Evolutionary conservation across 2,888 invertebrate genomes (phyloP), one percentile per base, ranked within the genome.

Genomic region (Platypus cylindrus): DNA sequence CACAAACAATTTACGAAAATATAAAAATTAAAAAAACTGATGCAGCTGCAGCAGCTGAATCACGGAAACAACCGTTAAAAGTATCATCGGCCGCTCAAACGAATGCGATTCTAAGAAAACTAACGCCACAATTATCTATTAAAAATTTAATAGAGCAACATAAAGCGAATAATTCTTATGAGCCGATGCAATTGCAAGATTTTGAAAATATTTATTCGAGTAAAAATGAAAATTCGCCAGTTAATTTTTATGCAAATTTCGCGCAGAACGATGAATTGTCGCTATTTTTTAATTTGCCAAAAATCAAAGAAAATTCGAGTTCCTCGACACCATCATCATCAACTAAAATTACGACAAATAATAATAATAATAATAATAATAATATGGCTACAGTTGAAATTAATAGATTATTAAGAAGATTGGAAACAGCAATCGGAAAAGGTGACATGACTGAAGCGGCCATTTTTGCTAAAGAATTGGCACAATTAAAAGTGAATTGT

Each of bases 361-460:
- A 34, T 5, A 28, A n/a, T 7, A 13, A 12, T 13, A 30, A 17
- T 20, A 28, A 20, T 17, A 37, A 35, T n/a, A 28, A 29, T 24
- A 65, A 64, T 43, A 67, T 68, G 48, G 71, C 71, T 50, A 73
- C 73, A 2, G 54, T 73, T 43, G 72, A 73, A 37, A 68, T 75
- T 32, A 74, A 72, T 55, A 44, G 54, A 36, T 59, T 82, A 44
- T 65, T 85, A 46, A 70, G 71, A 54, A 70, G 78, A 56, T 63
- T 87, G 34, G 85, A 86, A 59, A 69, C 70, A 35, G 79, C 85
- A 2, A 86, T 87, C 48, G 74, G 78, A 3, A 73, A 72, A 52
- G 85, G 85, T 5, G 75, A 84, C 50, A 73, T 82, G 59, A 69
- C 68, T 31, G 71, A 78, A 45, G 85, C 86, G 2, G 78, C 85